These are phyloP conservation scores for Lepilemur ruficaudatus DNA, from an alignment of 2,797 vertebrate genomes.

Conservation along the genomic window DNA sequence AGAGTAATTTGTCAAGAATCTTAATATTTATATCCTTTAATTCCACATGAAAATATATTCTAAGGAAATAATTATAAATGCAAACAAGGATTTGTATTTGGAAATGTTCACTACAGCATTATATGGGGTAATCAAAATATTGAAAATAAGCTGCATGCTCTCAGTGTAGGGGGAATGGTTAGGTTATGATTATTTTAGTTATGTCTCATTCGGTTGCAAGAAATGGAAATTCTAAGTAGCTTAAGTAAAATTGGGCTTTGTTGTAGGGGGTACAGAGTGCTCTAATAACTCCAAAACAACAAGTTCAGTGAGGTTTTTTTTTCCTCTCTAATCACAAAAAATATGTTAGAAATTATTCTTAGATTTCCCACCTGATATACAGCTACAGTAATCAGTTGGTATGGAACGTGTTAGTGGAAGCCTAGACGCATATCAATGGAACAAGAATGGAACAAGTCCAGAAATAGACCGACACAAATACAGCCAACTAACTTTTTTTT, in stretches of 20 bases:
- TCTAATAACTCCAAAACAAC: neutral
- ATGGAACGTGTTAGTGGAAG: too few species aligned
- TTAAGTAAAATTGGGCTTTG: neutral
- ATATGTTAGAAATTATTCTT: too few species aligned
- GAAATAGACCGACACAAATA: too few species aligned
- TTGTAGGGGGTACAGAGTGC: neutral
- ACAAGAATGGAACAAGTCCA: too few species aligned
- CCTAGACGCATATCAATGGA: too few species aligned
- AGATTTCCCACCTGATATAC: too few species aligned
- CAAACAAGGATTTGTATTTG: slow-evolving; percentile 24
- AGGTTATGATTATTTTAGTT: neutral
- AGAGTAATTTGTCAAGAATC: neutral
- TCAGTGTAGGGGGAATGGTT: neutral
- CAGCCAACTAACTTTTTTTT: too few species aligned
- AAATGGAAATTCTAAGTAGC: neutral
- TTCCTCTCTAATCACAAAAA: neutral
- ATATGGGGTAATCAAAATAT: neutral
- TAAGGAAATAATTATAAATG: slow-evolving; percentile 37
- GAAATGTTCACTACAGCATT: slow-evolving; percentile 1
- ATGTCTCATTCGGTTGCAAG: neutral
- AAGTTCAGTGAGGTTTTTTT: neutral
- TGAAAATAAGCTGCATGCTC: neutral
- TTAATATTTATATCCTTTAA: slow-evolving; percentile 18
- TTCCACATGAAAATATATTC: neutral
- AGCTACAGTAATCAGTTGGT: too few species aligned